phyloP scores from a whole-genome alignment of 2,113 vertebrate genomes.

The Phalacrocorax brasilianus region DNA sequence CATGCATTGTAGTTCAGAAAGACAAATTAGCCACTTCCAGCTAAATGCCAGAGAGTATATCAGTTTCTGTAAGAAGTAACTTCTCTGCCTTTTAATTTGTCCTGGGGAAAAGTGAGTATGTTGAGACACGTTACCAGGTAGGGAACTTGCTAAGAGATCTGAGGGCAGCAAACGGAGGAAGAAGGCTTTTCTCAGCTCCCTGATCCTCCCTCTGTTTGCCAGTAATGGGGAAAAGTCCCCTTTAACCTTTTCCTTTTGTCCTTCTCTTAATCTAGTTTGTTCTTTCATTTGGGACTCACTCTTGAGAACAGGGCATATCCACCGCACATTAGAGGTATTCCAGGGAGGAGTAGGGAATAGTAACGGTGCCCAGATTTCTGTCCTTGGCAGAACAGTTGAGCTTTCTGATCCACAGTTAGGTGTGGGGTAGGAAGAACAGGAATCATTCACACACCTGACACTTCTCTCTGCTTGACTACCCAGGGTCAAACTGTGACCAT shows the following conservation, averaged over 20 bases:
- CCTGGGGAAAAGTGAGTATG: not conserved
- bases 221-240: not conserved
- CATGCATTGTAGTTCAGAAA: not conserved
- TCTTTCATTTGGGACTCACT: not conserved
- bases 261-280: not conserved
- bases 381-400: not conserved
- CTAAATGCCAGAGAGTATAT: not conserved
- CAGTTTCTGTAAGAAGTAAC: not conserved
- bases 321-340: rapidly evolving
- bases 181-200: not conserved
- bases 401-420: not conserved
- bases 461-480: not conserved
- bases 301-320: not conserved
- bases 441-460: not conserved
- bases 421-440: not conserved
- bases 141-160: not conserved
- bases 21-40: not conserved
- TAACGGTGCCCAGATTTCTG: not conserved
- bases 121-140: rapidly evolving
- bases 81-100: not conserved
- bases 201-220: not conserved
- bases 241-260: not conserved
- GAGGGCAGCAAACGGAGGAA: not conserved
- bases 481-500: not conserved
- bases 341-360: not conserved